These are phyloP conservation scores for Calcarius lapponicus DNA, from an alignment of 2,797 vertebrate genomes.

Conservation along the genomic window DNA sequence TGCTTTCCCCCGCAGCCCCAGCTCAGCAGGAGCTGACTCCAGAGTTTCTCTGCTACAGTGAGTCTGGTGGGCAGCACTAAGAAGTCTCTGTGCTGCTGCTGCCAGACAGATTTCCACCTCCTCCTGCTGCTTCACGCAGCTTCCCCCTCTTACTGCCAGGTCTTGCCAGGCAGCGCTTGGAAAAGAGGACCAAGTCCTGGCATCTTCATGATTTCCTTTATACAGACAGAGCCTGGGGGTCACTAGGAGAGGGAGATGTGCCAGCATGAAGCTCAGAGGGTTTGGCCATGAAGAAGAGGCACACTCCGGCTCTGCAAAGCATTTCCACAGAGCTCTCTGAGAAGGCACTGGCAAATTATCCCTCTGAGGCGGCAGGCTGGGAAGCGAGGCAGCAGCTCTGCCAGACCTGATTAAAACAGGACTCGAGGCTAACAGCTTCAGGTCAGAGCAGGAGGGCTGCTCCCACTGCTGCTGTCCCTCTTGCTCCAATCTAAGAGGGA, in stretches of 20 bases:
- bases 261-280: background rate
- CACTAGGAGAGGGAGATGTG: background rate
- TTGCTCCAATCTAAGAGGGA: background rate
- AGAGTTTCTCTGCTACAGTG: slow-evolving; percentile 64
- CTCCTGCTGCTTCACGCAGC: background rate
- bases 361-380: slow-evolving; percentile 8
- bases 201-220: background rate
- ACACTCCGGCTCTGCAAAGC: background rate
- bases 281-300: background rate
- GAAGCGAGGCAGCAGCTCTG: slow-evolving; percentile 10
- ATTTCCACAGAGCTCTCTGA: background rate
- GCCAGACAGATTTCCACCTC: slow-evolving; percentile 36
- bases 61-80: slow-evolving; percentile 64
- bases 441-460: slow-evolving; percentile 19
- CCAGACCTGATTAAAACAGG: slow-evolving; percentile 41
- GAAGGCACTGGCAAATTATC: background rate
- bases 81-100: slow-evolving; percentile 40
- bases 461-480: background rate
- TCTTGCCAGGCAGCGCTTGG: background rate
- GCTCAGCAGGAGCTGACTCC: slow-evolving; percentile 70
- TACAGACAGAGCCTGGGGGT: slow-evolving; percentile 4
- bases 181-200: slow-evolving; percentile 6
- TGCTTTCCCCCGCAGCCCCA: slow-evolving; percentile 49
- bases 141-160: background rate
- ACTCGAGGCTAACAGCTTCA: slow-evolving; percentile 15